Base-by-base conservation (phyloP, 2,113 vertebrate species). In the Progne subis region DNA sequence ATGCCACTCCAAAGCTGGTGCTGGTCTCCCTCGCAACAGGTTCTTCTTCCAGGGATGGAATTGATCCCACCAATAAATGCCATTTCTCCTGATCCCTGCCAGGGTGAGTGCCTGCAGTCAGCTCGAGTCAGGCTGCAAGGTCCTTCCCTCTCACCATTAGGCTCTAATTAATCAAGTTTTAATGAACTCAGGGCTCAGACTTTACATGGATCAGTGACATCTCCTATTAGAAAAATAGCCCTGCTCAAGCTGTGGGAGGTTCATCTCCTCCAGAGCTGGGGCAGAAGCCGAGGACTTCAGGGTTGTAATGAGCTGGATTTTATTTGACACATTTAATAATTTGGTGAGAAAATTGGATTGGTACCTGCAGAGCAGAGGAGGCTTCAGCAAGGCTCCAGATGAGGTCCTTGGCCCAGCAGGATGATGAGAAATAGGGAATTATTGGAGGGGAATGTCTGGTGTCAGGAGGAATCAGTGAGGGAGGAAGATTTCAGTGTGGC, bases 161-260 rank as follows among this genome's bases (percentile, higher is more conserved):
- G 43, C 39, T 92, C 72, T 60, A 94, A 26, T 86, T 94, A 90
- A 70, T 80, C 64, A 69, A 49, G 56, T 84, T 91, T 78, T 86
- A 86, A 88, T 95, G 77, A 91, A 89, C 59, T 63, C 83, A 32
- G 52, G 46, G 52, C 70, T 92, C 85, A 18, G 61, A 69, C 55
- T 77, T 86, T 88, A 70, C 52, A 84, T 53, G 81, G 87, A 67
- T 91, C 64, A 70, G 50, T 70, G 84, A 46, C 18, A 63, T 92
- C 91, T 92, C 63, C 56, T 67, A 32, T 88, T 81, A 83, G 47
- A 46, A 77, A 88, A 92, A 89, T 78, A 63, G 3, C 24, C 49
- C 50, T 19, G 60, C 59, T 78, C 34, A 74, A 37, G 47, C 55
- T 88, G 47, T 41, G 82, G 83, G 64, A 70, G 71, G 55, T 55